Base-by-base conservation (phyloP, 2,113 vertebrate species). In the Lophotis ruficrista region DNA sequence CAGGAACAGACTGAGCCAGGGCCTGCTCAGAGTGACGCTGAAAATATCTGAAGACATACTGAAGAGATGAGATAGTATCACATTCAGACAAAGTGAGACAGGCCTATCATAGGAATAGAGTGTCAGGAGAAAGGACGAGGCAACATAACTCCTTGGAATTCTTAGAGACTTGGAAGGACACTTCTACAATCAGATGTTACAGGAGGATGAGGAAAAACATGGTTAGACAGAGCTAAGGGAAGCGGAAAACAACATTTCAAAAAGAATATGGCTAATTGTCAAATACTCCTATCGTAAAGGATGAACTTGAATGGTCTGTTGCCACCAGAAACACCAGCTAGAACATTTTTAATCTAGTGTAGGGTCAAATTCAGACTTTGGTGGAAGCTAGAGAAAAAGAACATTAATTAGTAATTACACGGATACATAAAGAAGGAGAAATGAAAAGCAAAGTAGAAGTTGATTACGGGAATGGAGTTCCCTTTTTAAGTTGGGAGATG, bases 111-210 rank as follows among this genome's bases (percentile, higher is more conserved):
- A 25, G 23, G 5, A 62, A 25, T 25, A 64, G 8, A 35, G 7
- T 16, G 21, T 31, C n/a, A 85, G 41, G 7, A 87, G 28, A 50
- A 75, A 9, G 30, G 3, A 62, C 6, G 10, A 83, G 37, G n/a
- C 43, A 83, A 53, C 0, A 0, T 43, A 75, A 85, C 6, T 50
- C 6, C 54, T 25, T 8, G 37, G 18, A 87, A 50, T 62, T 75
- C 43, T 37, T 47, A 22, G 3, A 50, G 6, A 75, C 10, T 37
- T 51, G 18, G 21, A 54, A 0, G 0, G 18, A 47, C 14, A 38
- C 2, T 35, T 9, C 18, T 47, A 48, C 4, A 37, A 50, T 16
- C 22, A 60, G 20, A 48, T 41, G 7, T 54, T 66, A 50, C 5
- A 61, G 16, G 14, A 92, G 7, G 23, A 57, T 33, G 15, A 82